These are phyloP conservation scores for Diplogasteroides magnus DNA, from an alignment of 1,140 invertebrate species.

Conservation along the genomic window DNA sequence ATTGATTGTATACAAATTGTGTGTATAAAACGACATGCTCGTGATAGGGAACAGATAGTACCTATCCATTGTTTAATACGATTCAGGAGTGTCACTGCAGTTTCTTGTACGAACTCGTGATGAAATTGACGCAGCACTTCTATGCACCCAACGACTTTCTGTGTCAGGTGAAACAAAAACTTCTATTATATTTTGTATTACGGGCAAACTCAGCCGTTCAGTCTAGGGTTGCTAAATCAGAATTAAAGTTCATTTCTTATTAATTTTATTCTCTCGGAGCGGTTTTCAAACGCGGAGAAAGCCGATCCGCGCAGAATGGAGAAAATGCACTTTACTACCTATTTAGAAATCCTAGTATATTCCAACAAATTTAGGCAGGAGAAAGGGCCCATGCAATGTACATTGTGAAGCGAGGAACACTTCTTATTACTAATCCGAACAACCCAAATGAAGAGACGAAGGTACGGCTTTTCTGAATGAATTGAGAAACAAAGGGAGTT, in stretches of 20 bases:
- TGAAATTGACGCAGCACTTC: conserved; percentile 20
- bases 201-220: no score
- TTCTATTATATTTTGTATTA: no score
- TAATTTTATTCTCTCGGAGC: no score
- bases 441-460: neutral
- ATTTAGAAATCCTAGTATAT: no score
- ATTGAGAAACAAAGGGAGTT: neutral
- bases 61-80: neutral
- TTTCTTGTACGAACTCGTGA: conserved; percentile 21
- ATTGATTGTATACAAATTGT: no score
- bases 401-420: conserved; percentile 20
- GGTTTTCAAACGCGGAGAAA: no score
- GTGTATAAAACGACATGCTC: no score
- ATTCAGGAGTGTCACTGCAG: conserved; percentile 14
- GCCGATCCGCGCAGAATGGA: no score
- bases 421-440: conserved; percentile 8
- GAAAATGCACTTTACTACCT: no score
- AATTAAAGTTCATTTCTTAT: no score
- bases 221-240: no score
- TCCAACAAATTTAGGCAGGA: conserved; percentile 2
- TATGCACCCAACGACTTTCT: conserved; percentile 24
- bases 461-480: neutral
- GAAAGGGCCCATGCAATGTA: conserved; percentile 16
- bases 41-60: neutral
- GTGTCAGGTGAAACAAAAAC: conserved; percentile 16